Base-by-base conservation (phyloP, 2,113 vertebrate genomes). In the Cervus canadensis region DNA sequence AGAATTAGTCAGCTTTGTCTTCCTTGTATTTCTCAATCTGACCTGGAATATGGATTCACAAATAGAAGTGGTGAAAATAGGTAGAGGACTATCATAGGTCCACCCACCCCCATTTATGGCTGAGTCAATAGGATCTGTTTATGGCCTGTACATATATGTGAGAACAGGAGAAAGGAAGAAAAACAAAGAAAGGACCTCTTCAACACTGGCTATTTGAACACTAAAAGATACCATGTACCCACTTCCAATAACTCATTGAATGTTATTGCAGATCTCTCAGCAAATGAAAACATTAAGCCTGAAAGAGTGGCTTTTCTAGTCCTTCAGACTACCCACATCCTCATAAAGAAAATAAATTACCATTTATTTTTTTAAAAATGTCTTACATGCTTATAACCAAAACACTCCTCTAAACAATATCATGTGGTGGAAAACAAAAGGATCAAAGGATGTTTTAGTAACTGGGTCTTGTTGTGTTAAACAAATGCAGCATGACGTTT, bases 401-500 rank as follows among this genome's bases (percentile, higher is more conserved):
- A 97, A 95, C 48, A 97, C 30, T 82, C 7, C 54, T 97, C 92
- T 97, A 82, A 98, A 95, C 92, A 91, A 48, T 88, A 88, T 85
- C 89, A 93, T 95, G 89, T 89, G 40, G 64, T 93, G 1, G 86
- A 92, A 91, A 94, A 60, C 17, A 40, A 97, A 95, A 87, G 56
- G 36, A 96, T 86, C 81, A 62, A 96, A 96, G 85, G 10, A 83
- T 90, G 89, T 78, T 94, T 96, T 91, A 84, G 97, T 50, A 93
- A 91, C 89, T 97, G 59, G n/a, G 25, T 92, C 97, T 95, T 97
- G 52, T 91, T 96, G 30, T 93, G 90, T 95, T 98, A 96, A 96
- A 89, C 93, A 97, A 97, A 97, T 64, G 84, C 93, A 94, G 87
- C 87, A 95, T 96, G 89, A 95, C 97, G 87, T 96, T 96, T 97